Evolutionary conservation across 2,113 vertebrate genomes (phyloP).

Genomic region (Arvicanthis niloticus): DNA sequence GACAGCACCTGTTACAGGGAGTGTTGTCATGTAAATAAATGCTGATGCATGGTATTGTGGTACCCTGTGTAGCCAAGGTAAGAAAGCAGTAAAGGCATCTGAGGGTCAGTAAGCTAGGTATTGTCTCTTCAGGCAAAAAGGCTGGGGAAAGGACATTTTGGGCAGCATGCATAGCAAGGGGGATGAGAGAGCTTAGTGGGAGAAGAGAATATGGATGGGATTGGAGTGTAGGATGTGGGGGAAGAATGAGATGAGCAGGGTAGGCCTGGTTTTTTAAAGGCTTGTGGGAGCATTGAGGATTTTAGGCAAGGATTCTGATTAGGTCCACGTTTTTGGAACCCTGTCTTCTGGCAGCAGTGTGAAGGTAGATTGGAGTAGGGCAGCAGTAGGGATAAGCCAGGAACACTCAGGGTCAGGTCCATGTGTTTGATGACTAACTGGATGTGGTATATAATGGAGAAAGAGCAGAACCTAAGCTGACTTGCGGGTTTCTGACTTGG

Average conservation of each 20-base stretch:
- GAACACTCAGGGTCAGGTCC: conserved; percentile 22
- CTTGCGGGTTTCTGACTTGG: conserved; percentile 45
- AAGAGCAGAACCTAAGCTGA: conserved; percentile 48
- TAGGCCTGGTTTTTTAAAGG: conserved; percentile 26
- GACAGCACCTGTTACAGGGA: not conserved
- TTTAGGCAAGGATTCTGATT: not conserved
- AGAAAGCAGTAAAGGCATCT: not conserved
- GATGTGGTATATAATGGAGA: not conserved
- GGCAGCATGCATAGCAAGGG: not conserved
- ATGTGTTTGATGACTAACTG: conserved; percentile 30
- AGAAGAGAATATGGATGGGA: not conserved
- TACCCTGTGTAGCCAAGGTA: not conserved
- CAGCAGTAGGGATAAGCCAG: not conserved
- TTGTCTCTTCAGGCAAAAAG: conserved; percentile 6
- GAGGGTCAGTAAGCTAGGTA: conserved; percentile 12
- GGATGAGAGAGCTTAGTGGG: not conserved
- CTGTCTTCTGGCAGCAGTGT: not conserved
- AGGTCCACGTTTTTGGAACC: conserved; percentile 31
- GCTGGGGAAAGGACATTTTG: not conserved
- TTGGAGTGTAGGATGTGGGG: not conserved
- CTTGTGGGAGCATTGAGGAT: conserved; percentile 18
- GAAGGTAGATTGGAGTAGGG: not conserved
- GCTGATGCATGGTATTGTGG: not conserved
- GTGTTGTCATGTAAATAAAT: not conserved
- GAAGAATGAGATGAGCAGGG: not conserved